These are phyloP conservation scores for Idaea biselata DNA, from an alignment of 2,888 invertebrate genomes.

Conservation along the genomic window DNA sequence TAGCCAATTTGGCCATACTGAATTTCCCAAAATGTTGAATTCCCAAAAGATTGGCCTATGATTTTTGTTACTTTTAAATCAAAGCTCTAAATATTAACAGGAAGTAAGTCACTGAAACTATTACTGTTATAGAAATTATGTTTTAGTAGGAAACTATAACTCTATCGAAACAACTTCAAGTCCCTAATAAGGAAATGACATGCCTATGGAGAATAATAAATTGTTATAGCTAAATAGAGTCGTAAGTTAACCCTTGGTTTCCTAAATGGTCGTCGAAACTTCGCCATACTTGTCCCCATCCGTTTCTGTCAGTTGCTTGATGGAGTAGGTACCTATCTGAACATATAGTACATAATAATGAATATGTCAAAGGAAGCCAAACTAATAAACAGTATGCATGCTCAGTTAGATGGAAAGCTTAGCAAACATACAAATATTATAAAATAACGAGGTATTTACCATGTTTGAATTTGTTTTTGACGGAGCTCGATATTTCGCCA, in stretches of 20 bases:
- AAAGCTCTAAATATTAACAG: not conserved
- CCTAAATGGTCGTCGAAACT: conserved; percentile 1
- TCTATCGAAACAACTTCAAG: not conserved
- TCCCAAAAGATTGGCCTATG: too few species aligned
- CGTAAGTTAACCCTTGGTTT: not conserved
- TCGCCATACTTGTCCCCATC: not conserved
- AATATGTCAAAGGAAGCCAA: too few species aligned
- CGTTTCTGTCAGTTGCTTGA: not conserved
- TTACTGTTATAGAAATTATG: not conserved
- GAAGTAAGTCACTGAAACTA: not conserved
- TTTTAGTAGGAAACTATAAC: not conserved
- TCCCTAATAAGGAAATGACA: not conserved
- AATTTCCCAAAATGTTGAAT: too few species aligned
- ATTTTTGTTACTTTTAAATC: too few species aligned
- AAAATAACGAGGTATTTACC: too few species aligned
- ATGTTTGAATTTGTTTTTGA: too few species aligned
- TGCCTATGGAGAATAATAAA: not conserved
- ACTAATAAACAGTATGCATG: too few species aligned
- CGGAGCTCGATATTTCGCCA: too few species aligned
- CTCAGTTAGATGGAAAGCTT: too few species aligned
- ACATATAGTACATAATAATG: not conserved
- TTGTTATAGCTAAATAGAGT: not conserved
- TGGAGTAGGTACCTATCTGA: not conserved
- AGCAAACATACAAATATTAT: too few species aligned
- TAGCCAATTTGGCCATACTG: too few species aligned